A percentile compares a stretch with the other conserved stretches of the same genome.
Conservation (phyloP, 1,140 invertebrate species). For the Caenorhabditis tropicalis region DNA sequence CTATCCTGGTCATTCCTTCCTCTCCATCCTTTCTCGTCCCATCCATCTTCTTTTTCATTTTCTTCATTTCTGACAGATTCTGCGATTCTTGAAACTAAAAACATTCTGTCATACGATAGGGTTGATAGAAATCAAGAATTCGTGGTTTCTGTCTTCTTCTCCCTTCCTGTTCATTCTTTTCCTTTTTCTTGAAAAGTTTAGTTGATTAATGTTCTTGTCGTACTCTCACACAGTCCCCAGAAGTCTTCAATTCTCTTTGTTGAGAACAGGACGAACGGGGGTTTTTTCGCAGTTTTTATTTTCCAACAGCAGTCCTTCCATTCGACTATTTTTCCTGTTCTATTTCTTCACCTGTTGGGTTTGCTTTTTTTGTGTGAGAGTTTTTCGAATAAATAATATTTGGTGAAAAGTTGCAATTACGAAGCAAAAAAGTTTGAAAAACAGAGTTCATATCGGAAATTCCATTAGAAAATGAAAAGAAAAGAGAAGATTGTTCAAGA, state of each 20-base stretch:
- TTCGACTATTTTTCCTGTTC: background rate
- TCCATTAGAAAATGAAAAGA: constrained; percentile 71
- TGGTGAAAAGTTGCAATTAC: background rate
- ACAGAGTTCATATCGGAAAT: too few species aligned
- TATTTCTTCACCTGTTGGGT: background rate
- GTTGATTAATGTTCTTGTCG: constrained; percentile 12
- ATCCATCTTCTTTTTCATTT: background rate
- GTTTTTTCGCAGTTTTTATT: background rate
- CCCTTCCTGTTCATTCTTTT: background rate
- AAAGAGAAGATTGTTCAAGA: constrained; percentile 75
- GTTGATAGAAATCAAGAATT: background rate
- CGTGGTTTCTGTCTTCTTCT: background rate
- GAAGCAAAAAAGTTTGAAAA: too few species aligned
- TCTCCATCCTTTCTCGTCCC: background rate
- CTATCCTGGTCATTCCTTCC: constrained; percentile 33
- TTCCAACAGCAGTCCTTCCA: background rate
- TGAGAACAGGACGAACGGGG: constrained; percentile 8
- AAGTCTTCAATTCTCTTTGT: constrained; percentile 33
- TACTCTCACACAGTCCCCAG: background rate
- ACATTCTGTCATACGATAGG: background rate
- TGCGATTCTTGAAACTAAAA: background rate
- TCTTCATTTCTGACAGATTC: background rate
- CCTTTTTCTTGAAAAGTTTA: constrained; percentile 7
- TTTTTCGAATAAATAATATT: constrained; percentile 16
- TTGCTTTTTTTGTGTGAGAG: background rate